These are phyloP conservation scores for Monopis laevigella DNA, from an alignment of 2,888 invertebrate genomes.

Conservation along the genomic window DNA sequence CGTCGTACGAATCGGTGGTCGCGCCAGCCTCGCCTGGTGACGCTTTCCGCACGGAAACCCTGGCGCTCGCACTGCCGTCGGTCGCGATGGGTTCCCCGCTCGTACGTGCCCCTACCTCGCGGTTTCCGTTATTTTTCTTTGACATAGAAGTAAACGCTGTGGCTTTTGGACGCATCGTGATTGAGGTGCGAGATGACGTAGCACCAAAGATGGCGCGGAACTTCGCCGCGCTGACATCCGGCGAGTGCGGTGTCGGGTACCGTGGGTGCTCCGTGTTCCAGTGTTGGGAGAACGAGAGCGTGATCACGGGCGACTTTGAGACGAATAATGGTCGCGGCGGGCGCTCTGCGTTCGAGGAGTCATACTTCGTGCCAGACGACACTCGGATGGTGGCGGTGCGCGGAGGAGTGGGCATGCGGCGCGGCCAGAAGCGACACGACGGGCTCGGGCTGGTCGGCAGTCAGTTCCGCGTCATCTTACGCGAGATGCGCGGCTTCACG, in stretches of 20 bases:
- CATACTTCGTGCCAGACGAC: constrained; percentile 83
- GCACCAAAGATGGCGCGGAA: constrained; percentile 86
- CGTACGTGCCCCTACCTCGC: constrained; percentile 52
- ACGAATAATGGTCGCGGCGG: constrained; percentile 84
- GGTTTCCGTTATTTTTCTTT: constrained; percentile 79
- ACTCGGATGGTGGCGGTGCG: constrained; percentile 79
- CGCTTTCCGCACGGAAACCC: constrained; percentile 35
- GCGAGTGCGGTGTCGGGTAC: constrained; percentile 79
- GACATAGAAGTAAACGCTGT: constrained; percentile 79
- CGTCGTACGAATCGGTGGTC: constrained; percentile 21
- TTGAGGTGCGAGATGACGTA: constrained; percentile 80
- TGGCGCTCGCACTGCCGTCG: constrained; percentile 30
- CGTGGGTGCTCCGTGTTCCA: constrained; percentile 84
- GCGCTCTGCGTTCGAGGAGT: constrained; percentile 78
- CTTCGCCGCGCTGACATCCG: constrained; percentile 75
- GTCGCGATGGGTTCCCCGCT: constrained; percentile 34
- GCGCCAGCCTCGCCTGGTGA: constrained; percentile 20
- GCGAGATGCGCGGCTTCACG: constrained; percentile 85
- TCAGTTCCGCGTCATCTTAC: constrained; percentile 82
- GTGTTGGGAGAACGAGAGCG: constrained; percentile 84
- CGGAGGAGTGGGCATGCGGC: constrained; percentile 83
- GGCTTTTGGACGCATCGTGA: constrained; percentile 76
- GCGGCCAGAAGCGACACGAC: constrained; percentile 82
- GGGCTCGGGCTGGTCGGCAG: constrained; percentile 85
- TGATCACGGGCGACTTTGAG: constrained; percentile 84